Evolutionary conservation across 2,888 invertebrate genomes (phyloP), one percentile per base, ranked within the genome.

Genomic region (Suillia variegata): DNA sequence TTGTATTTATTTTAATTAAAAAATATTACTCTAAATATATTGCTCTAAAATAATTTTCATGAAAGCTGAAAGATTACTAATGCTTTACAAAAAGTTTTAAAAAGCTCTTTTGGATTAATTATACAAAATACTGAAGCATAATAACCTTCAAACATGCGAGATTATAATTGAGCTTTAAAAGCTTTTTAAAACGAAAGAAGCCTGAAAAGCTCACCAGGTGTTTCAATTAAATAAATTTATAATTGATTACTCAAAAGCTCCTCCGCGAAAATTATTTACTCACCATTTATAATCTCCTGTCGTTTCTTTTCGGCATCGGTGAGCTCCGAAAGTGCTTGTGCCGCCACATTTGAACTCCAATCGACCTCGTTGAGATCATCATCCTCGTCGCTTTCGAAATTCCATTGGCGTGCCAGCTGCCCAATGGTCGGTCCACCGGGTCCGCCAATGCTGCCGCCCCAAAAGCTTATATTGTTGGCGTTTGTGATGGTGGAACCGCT

Each of bases 241-340:
- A 12, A 15, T 5, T 49, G 8, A n/a, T 22, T 15, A n/a, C 2
- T 24, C n/a, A 22, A 31, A 21, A n/a, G n/a, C n/a, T n/a, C n/a
- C n/a, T n/a, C n/a, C n/a, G n/a, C n/a, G n/a, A n/a, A n/a, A n/a
- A n/a, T n/a, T n/a, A n/a, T n/a, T n/a, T n/a, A 53, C 59, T 63
- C 76, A 94, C 94, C 94, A 83, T 94, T 94, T 65, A 96, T 91
- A 74, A 95, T 93, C 84, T 96, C 95, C 82, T 95, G 94, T 71
- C 94, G 85, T 82, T 94, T 94, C 83, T 91, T 92, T 79, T 94
- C 94, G 70, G 89, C 88, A 65, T 91, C 89, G 70, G 90, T 88
- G 67, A 95, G 84, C 64, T 87, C 86, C 58, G 87, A 84, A 56
- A 93, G 84, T 54, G 89, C 86, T 59, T 94, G 93, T 68, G 89